phyloP scores from a whole-genome alignment of 1,140 invertebrate genomes.

The Parasteatoda tepidariorum region DNA sequence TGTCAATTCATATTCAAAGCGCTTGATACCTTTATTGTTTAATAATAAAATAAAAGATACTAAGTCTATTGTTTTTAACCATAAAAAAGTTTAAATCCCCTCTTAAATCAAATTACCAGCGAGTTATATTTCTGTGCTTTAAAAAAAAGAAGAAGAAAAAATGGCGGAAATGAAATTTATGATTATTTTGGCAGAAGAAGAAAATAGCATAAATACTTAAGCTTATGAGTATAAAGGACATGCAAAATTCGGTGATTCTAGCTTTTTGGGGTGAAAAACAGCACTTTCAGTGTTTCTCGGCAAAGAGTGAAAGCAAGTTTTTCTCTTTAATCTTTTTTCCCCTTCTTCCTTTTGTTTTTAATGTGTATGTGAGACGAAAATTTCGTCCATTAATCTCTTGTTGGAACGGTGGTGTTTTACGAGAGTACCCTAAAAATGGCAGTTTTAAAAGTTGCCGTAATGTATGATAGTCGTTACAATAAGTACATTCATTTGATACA shows the following conservation, averaged over 20 bases:
- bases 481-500: slow-evolving; percentile 62
- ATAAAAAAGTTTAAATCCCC: neutral
- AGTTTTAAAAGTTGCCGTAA: slow-evolving; percentile 61
- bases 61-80: too few species aligned
- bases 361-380: slow-evolving; percentile 44
- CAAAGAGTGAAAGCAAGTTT: slow-evolving; percentile 51
- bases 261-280: neutral
- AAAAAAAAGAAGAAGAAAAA: neutral
- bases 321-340: slow-evolving; percentile 21
- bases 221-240: neutral
- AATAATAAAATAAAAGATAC: too few species aligned
- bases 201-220: neutral
- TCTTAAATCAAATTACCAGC: neutral
- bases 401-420: slow-evolving; percentile 19
- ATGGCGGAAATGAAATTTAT: neutral
- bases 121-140: neutral
- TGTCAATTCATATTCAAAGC: too few species aligned
- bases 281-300: neutral
- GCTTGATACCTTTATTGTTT: too few species aligned
- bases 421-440: slow-evolving; percentile 57
- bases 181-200: neutral
- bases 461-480: slow-evolving; percentile 60
- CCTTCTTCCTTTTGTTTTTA: slow-evolving; percentile 43
- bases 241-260: neutral
- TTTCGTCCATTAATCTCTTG: slow-evolving; percentile 58